Conservation (phyloP, 2,113 vertebrate genomes). For the Tauraco erythrolophus region DNA sequence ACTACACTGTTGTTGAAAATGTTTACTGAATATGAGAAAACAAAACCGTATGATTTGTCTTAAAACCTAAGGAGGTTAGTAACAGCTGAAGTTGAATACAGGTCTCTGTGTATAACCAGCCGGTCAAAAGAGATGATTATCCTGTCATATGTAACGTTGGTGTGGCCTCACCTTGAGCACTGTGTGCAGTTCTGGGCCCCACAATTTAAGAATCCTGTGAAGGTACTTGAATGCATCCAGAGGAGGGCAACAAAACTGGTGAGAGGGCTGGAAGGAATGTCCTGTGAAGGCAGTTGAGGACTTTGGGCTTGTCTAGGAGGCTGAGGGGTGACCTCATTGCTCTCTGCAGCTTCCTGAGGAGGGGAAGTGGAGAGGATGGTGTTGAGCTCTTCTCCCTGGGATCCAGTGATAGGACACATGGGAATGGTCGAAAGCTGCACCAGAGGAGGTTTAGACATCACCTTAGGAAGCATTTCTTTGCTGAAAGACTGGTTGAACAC, state of each 20-base stretch:
- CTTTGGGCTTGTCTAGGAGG: not conserved
- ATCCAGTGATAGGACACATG: too few relatives aligned
- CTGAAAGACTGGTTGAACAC: not conserved
- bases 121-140: not conserved
- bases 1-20: not conserved
- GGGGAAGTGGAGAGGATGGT: too few relatives aligned
- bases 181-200: not conserved
- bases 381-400: too few relatives aligned
- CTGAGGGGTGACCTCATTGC: not conserved
- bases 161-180: not conserved
- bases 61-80: not conserved
- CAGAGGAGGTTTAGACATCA: not conserved
- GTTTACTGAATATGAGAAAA: not conserved
- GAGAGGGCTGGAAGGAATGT: not conserved
- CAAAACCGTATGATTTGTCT: not conserved
- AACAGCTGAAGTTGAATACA: not conserved
- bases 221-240: not conserved
- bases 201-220: not conserved
- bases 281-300: not conserved
- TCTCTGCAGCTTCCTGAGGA: too few relatives aligned
- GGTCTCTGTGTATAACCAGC: not conserved
- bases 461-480: not conserved
- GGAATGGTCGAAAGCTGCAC: not conserved
- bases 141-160: not conserved
- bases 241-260: not conserved